Evolutionary conservation across 53 echinoderm and acorn worm genomes (phyloP).

Genomic region (Arbacia lixula): DNA sequence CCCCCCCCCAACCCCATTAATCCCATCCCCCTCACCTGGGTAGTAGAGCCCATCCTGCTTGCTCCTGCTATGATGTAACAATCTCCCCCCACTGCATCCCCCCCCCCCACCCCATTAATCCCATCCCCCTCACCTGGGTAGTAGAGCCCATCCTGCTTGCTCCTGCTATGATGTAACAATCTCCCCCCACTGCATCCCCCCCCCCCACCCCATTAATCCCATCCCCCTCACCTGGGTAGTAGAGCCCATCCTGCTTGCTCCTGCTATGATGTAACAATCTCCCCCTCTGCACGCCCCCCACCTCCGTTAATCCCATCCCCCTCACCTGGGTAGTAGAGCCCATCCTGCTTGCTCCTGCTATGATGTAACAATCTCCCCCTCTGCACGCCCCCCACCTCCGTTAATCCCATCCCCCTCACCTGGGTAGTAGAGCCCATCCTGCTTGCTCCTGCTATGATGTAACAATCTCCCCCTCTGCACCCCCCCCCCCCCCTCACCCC

Average conservation of each 20-base stretch:
- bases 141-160: constrained; percentile 49
- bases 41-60: constrained; percentile 90
- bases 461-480: background rate
- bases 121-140: constrained; percentile 65
- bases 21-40: constrained; percentile 84
- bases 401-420: constrained; percentile 68
- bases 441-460: constrained; percentile 69
- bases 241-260: constrained; percentile 83
- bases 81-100: background rate
- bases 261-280: constrained; percentile 11
- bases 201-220: background rate
- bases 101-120: background rate
- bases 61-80: constrained; percentile 43
- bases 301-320: background rate
- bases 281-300: background rate
- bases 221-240: constrained; percentile 91
- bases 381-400: background rate
- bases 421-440: constrained; percentile 95
- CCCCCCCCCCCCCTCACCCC: background rate
- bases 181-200: background rate
- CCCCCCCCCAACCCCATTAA: background rate
- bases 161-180: background rate
- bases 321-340: constrained; percentile 83
- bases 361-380: background rate
- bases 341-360: background rate